Evolutionary conservation across 2,113 vertebrate species (phyloP).

Genomic region (Paradisaea rubra): DNA sequence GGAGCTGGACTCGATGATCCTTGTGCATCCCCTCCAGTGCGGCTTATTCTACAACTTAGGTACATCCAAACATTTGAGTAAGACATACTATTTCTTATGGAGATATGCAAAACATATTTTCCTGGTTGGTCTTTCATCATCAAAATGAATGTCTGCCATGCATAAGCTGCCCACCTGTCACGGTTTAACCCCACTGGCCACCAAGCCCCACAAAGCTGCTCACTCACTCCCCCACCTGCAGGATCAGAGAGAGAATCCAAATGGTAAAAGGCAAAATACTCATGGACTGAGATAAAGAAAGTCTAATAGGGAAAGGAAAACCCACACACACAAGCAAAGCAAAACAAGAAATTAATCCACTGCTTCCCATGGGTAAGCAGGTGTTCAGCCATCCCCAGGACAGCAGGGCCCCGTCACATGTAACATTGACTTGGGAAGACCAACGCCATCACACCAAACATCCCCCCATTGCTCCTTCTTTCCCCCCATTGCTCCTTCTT

Average conservation of each 20-base stretch:
- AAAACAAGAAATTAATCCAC: not conserved
- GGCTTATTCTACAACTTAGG: not conserved
- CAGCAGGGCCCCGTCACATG: not conserved
- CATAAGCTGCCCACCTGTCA: not conserved
- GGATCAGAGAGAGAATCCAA: not conserved
- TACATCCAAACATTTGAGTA: not conserved
- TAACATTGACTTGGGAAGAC: not conserved
- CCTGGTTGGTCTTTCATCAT: not conserved
- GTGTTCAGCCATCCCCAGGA: not conserved
- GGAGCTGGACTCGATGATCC: not conserved
- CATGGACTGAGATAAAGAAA: not conserved
- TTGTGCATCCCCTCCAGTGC: not conserved
- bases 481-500: not conserved
- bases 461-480: not conserved
- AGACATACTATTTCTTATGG: not conserved
- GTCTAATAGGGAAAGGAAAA: not conserved
- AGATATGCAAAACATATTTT: not conserved
- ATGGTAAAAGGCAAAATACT: not conserved
- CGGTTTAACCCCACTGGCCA: too few relatives aligned
- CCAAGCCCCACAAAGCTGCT: not conserved
- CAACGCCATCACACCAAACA: not conserved
- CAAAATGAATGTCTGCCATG: not conserved
- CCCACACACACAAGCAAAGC: fast-evolving
- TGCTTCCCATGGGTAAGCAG: not conserved
- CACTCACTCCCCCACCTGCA: too few relatives aligned